These are phyloP conservation scores for Poeciliopsis presidionis DNA, from an alignment of 2,797 vertebrate genomes.

Conservation along the genomic window DNA sequence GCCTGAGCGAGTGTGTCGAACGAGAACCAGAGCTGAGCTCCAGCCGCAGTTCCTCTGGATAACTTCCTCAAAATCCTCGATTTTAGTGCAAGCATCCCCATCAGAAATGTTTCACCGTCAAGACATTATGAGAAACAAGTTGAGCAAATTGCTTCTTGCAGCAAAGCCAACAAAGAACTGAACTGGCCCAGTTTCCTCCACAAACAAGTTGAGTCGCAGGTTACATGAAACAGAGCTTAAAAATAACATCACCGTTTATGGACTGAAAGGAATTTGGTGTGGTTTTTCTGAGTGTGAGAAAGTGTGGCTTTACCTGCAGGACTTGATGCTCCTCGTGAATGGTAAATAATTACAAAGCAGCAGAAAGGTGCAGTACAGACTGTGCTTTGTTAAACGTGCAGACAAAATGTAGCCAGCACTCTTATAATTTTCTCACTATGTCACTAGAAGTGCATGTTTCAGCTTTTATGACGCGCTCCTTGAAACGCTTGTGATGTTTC, in stretches of 20 bases:
- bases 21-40: conserved; percentile 15
- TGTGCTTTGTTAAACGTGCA: conserved; percentile 18
- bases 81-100: neutral
- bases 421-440: conserved; percentile 34
- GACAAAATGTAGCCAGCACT: conserved; percentile 23
- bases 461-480: conserved; percentile 56
- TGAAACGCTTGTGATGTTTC: conserved; percentile 54
- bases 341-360: conserved; percentile 59
- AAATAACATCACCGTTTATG: conserved; percentile 24
- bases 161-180: conserved; percentile 10
- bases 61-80: neutral
- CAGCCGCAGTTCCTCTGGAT: conserved; percentile 26
- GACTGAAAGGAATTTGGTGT: conserved; percentile 31
- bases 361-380: conserved; percentile 32
- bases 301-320: conserved; percentile 32
- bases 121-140: neutral
- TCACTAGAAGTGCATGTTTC: conserved; percentile 39
- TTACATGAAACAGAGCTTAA: conserved; percentile 9
- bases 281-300: conserved; percentile 32
- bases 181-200: neutral
- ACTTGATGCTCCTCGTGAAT: conserved; percentile 38
- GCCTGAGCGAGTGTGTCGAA: conserved; percentile 27
- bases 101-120: neutral
- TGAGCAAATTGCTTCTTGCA: neutral
- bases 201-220: conserved; percentile 31